These are phyloP conservation scores for Leucoraja ocellata DNA, from an alignment of 2,797 vertebrate genomes.

Conservation along the genomic window DNA sequence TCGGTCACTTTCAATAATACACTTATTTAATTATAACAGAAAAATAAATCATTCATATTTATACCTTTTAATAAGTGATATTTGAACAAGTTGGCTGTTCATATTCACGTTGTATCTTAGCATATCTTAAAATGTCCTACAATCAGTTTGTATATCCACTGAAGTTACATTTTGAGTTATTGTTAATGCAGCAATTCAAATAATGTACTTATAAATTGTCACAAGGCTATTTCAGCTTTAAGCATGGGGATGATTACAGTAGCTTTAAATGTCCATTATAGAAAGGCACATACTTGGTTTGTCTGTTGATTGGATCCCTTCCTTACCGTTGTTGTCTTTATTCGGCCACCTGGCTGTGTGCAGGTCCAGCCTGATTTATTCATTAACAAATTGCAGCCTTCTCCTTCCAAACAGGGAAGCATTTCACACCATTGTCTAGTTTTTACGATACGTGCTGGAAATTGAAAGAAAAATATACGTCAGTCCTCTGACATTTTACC, in stretches of 20 bases:
- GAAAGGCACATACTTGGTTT: background rate
- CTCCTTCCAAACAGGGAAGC: conserved; percentile 95
- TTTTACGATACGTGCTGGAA: conserved; percentile 85
- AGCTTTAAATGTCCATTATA: background rate
- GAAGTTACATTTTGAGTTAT: background rate
- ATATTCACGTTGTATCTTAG: too few relatives aligned
- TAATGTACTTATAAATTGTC: background rate
- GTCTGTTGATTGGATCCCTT: background rate
- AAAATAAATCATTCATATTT: background rate
- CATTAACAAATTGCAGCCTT: conserved; percentile 93
- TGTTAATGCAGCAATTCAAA: background rate
- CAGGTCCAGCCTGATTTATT: conserved; percentile 99
- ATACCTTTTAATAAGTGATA: background rate
- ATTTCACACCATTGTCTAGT: conserved; percentile 98
- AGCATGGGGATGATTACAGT: background rate
- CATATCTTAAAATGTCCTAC: background rate
- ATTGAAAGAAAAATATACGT: conserved; percentile 46
- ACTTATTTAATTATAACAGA: background rate
- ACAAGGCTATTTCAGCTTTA: background rate
- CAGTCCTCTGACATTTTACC: background rate
- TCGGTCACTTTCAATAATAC: background rate
- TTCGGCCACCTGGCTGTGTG: conserved; percentile 94
- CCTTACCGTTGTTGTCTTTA: conserved; percentile 96
- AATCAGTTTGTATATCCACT: background rate
- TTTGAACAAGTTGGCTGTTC: background rate